Evolutionary conservation across 2,797 vertebrate genomes (phyloP), one percentile per base, ranked within the genome.

Genomic region (Sebastiscus tertius): DNA sequence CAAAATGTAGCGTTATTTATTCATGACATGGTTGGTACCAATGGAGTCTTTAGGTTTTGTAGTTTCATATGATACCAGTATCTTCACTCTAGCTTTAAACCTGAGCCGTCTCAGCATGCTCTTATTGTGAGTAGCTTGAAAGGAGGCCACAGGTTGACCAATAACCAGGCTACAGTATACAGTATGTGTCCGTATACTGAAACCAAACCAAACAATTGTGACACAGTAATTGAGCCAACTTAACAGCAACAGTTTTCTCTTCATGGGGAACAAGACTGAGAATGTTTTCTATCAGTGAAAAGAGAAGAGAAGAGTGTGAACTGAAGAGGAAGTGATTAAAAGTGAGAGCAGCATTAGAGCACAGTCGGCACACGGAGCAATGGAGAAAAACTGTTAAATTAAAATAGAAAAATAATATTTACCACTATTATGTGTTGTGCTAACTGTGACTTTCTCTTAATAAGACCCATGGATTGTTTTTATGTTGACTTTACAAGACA

Each of bases 71-170:
- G 36, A 39, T 39, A 39, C 36, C 12, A 39, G 36, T 39, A 39
- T 39, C 36, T 39, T 39, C 36, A 39, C 0, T 42, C 39, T 42
- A 7, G 39, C 39, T 42, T 42, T 42, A 42, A 42, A 42, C 16
- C 13, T 0, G 39, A 42, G 14, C 0, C 39, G 5, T 42, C 14
- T 16, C 0, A 42, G 14, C 39, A 0, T 42, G 39, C 39, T 42
- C 39, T 42, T 42, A 42, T 42, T 42, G 39, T 42, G 39, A 42
- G 39, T 42, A 0, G 14, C 39, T 42, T 42, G 39, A 42, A 42
- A 42, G 39, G 39, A 42, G 0, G 14, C 14, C 6, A 42, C 0
- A 42, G 39, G 39, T 16, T 42, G 39, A 16, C 0, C 39, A 42
- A 42, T 42, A 42, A 3, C 5, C 13, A 42, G 14, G 14, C 39